phyloP scores from a whole-genome alignment of 1,140 invertebrate genomes.

The Idris sp. region DNA sequence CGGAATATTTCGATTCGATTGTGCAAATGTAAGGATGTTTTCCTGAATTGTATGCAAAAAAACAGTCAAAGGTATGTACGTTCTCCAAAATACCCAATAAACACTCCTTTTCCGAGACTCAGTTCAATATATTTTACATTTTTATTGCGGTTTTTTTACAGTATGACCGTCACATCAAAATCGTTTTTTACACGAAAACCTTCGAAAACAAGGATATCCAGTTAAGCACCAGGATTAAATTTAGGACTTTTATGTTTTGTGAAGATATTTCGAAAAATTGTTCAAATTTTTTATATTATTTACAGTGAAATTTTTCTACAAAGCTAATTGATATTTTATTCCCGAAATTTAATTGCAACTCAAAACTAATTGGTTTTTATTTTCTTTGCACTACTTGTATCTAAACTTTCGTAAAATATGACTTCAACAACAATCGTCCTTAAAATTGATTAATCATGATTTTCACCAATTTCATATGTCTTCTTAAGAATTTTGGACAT shows the following conservation, averaged over 20 bases:
- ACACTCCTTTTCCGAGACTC: not conserved
- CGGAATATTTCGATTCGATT: conserved; percentile 36
- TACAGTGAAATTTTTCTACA: not conserved
- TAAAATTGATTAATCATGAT: no score
- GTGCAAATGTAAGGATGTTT: conserved; percentile 6
- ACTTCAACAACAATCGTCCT: no score
- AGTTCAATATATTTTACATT: conserved; percentile 8
- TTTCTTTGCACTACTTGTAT: no score
- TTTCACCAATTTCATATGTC: no score
- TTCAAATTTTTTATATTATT: not conserved
- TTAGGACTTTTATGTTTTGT: conserved; percentile 17
- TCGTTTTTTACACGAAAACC: conserved; percentile 39
- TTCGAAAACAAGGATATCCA: conserved; percentile 57
- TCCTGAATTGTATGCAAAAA: conserved; percentile 14
- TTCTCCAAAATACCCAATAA: no score
- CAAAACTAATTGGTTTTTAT: no score
- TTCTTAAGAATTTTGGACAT: no score
- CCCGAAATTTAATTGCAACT: no score
- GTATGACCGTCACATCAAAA: conserved; percentile 6
- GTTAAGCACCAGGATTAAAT: conserved; percentile 19
- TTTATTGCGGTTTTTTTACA: conserved; percentile 1
- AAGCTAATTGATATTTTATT: no score
- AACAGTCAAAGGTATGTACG: no score
- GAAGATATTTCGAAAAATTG: conserved; percentile 25
- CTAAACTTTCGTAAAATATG: no score